These are phyloP conservation scores for Oryzias melastigma DNA, from an alignment of 2,113 vertebrate genomes.

Conservation along the genomic window DNA sequence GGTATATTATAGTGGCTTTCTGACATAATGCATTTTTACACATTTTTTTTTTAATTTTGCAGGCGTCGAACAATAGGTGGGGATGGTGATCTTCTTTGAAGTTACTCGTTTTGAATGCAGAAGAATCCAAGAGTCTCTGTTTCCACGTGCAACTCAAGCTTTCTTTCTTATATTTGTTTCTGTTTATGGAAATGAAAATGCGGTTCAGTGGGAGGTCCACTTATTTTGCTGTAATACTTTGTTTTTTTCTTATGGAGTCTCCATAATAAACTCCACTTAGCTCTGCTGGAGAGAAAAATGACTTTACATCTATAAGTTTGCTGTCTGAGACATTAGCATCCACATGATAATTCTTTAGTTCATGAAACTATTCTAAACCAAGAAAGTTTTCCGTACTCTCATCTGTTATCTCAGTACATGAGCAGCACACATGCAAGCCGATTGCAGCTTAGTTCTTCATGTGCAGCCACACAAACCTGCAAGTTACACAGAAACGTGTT, in stretches of 20 bases:
- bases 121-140: slow-evolving; percentile 3
- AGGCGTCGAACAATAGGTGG: slow-evolving; percentile 42
- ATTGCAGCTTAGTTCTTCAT: slow-evolving; percentile 37
- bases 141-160: not conserved
- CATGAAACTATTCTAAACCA: slow-evolving; percentile 6
- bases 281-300: not conserved
- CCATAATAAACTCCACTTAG: slow-evolving; percentile 6
- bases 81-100: slow-evolving; percentile 21
- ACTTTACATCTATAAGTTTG: slow-evolving; percentile 13
- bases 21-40: not conserved
- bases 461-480: slow-evolving; percentile 17
- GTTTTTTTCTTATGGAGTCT: not conserved
- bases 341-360: not conserved
- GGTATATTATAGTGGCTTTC: not conserved
- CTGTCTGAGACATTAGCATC: slow-evolving; percentile 12
- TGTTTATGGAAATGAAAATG: slow-evolving; percentile 22
- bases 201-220: slow-evolving; percentile 3
- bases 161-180: slow-evolving; percentile 3
- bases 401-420: too few species aligned
- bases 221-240: slow-evolving; percentile 6
- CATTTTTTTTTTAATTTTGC: slow-evolving; percentile 7
- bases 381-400: too few species aligned
- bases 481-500: slow-evolving; percentile 42
- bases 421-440: too few species aligned
- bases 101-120: not conserved